Conservation (phyloP, 2,888 invertebrate species). For the Drosophila planitibia region DNA sequence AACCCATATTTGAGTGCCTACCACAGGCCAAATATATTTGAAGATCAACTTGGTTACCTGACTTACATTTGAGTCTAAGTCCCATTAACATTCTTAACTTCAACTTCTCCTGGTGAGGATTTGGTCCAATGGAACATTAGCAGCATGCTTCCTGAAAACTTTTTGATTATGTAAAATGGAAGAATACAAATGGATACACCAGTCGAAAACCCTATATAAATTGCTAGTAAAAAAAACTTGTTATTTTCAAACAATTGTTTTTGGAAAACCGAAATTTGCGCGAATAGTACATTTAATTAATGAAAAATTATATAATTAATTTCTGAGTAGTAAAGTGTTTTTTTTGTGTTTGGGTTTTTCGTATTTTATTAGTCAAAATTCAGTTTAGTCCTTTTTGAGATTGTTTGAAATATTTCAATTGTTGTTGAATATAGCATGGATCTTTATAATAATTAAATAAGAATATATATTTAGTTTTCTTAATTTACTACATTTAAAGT, state of each 20-base stretch:
- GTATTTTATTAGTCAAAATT: neutral
- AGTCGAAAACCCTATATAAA: too few relatives aligned
- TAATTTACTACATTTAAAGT: neutral
- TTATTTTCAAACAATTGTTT: neutral
- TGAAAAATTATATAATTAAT: neutral
- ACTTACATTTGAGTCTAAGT: neutral
- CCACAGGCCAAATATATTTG: neutral
- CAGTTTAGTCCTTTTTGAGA: neutral
- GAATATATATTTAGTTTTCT: neutral
- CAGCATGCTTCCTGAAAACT: neutral
- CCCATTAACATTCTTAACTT: neutral
- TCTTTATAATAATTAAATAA: neutral
- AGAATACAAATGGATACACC: neutral
- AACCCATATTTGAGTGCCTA: conserved; percentile 21
- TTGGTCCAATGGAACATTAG: neutral
- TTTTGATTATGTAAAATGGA: neutral
- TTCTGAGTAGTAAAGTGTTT: neutral
- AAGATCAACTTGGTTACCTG: neutral
- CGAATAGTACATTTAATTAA: rapidly evolving
- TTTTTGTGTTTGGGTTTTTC: neutral
- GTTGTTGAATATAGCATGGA: neutral
- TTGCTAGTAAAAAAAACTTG: neutral
- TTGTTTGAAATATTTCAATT: neutral
- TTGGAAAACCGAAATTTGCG: neutral
- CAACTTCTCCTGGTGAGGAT: neutral